Percentiles rank a stretch among this genome's conserved stretches.
Conservation (phyloP, 2,113 vertebrate genomes). For the Takifugu bimaculatus region DNA sequence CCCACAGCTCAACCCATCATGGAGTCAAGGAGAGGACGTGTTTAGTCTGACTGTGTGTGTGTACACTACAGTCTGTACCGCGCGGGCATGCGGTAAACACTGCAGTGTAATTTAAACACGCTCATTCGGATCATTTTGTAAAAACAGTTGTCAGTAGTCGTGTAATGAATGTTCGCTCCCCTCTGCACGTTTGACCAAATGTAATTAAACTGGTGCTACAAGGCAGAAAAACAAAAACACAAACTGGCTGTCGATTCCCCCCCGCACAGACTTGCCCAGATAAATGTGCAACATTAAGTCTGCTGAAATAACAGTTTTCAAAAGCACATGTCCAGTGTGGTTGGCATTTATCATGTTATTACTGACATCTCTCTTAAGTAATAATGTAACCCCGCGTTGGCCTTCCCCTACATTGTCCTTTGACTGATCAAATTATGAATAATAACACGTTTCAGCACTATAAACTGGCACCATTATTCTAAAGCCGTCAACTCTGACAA, state of each 20-base stretch:
- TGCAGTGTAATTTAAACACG: background rate
- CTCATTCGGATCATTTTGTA: background rate
- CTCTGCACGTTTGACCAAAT: constrained; percentile 1
- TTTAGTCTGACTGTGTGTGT: constrained; percentile 10
- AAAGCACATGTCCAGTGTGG: background rate
- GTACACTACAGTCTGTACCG: background rate
- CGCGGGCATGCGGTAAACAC: background rate
- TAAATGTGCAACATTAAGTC: background rate
- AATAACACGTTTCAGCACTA: too few relatives aligned
- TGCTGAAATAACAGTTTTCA: constrained; percentile 28
- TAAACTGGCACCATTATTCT: too few relatives aligned
- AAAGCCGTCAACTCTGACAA: background rate
- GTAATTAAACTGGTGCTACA: constrained; percentile 4
- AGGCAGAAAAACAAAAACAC: background rate
- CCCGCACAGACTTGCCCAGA: constrained; percentile 34
- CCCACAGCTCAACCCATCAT: constrained; percentile 24
- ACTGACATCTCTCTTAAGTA: too few relatives aligned
- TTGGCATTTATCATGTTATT: background rate
- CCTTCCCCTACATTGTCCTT: too few relatives aligned
- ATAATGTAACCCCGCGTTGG: too few relatives aligned
- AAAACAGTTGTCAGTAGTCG: background rate
- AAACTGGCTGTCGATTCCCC: constrained; percentile 2
- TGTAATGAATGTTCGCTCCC: background rate
- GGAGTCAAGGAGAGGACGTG: constrained; percentile 43
- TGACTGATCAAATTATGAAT: too few relatives aligned